Conservation (phyloP, 2,888 invertebrate genomes). For the Rhopalosiphum nymphaeae region DNA sequence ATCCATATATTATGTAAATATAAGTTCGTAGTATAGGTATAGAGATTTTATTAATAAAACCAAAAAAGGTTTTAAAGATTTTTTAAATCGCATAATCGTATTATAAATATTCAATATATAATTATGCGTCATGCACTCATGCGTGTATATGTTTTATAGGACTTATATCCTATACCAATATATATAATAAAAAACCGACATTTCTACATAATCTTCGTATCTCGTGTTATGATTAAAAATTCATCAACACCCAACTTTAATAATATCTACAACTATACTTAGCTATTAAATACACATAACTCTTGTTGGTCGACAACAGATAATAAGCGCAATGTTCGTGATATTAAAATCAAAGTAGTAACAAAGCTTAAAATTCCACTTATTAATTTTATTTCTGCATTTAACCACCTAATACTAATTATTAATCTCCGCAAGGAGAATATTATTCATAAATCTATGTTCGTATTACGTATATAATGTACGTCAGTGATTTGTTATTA, state of each 20-base stretch:
- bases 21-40: not conserved
- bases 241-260: not conserved
- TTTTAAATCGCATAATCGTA: not conserved
- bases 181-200: not conserved
- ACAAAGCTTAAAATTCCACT: not conserved
- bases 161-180: too few relatives aligned
- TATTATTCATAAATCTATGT: not conserved
- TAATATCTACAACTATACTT: not conserved
- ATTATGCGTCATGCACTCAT: not conserved
- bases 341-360: not conserved
- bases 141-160: not conserved
- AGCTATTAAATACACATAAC: not conserved
- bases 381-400: not conserved
- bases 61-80: not conserved
- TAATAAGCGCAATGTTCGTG: not conserved
- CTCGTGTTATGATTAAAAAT: not conserved
- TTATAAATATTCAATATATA: not conserved
- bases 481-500: not conserved
- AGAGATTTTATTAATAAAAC: not conserved
- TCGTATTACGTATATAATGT: not conserved
- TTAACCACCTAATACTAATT: not conserved
- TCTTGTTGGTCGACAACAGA: not conserved
- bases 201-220: not conserved
- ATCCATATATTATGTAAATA: too few relatives aligned
- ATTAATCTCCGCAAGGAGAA: not conserved